A percentile compares a stretch with the other conserved stretches of the same genome.
Evolutionary conservation across 2,113 vertebrate species (phyloP).

Genomic region (Butorides virescens): DNA sequence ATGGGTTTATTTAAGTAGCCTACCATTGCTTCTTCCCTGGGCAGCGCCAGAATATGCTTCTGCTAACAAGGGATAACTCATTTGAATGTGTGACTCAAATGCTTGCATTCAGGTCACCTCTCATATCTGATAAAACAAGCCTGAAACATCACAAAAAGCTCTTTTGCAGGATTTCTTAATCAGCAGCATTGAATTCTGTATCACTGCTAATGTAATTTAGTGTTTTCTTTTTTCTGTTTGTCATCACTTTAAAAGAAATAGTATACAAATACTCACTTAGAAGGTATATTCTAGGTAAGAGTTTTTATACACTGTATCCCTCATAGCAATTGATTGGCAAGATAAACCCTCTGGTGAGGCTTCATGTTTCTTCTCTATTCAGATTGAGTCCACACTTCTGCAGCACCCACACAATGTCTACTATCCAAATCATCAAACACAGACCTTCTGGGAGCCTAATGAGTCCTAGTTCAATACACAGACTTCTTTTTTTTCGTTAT

Average conservation of each 20-base stretch:
- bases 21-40: background rate
- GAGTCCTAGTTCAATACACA: background rate
- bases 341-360: background rate
- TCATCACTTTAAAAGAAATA: background rate
- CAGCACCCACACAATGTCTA: background rate
- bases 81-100: background rate
- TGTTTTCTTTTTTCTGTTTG: background rate
- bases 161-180: background rate
- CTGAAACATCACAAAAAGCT: background rate
- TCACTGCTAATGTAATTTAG: background rate
- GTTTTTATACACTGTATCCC: background rate
- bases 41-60: background rate
- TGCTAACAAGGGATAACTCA: accelerated
- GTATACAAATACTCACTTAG: background rate
- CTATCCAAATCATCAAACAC: background rate
- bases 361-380: background rate
- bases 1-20: background rate
- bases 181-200: background rate
- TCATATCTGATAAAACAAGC: background rate
- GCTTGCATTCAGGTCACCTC: background rate
- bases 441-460: background rate
- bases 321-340: background rate
- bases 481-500: background rate
- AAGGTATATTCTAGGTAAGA: background rate
- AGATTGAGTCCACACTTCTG: background rate